Evolutionary conservation across 2,113 vertebrate genomes (phyloP).

Genomic region (Eretmodus cyanostictus): DNA sequence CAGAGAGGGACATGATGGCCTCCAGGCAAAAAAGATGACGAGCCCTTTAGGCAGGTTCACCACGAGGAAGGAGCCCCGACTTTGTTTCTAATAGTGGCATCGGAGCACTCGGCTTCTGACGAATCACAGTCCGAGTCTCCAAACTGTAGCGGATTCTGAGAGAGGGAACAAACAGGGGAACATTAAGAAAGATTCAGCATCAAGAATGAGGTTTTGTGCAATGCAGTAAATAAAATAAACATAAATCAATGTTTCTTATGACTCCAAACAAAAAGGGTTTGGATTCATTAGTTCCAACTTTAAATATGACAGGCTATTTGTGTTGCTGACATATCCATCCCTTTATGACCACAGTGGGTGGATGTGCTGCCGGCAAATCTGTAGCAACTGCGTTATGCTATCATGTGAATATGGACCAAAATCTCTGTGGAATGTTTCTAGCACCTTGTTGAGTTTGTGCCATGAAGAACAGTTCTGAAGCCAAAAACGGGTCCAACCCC

Average conservation of each 20-base stretch:
- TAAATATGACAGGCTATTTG: not conserved
- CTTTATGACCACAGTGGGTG: not conserved
- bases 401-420: not conserved
- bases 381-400: not conserved
- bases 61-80: conserved; percentile 87
- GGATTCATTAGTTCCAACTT: not conserved
- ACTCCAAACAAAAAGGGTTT: not conserved
- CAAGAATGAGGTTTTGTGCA: not conserved
- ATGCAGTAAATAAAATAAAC: not conserved
- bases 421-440: not conserved
- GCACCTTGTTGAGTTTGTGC: not conserved
- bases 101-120: conserved; percentile 94
- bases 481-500: not conserved
- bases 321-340: not conserved
- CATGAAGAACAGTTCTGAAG: not conserved
- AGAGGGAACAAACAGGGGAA: not conserved
- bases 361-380: not conserved
- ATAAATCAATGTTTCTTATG: not conserved
- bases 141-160: conserved; percentile 88
- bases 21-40: conserved; percentile 21
- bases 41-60: conserved; percentile 68
- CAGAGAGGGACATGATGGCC: conserved; percentile 29
- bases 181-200: not conserved
- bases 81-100: conserved; percentile 93
- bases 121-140: conserved; percentile 91